Base-by-base conservation (phyloP, 2,888 invertebrate species). In the Hypselothyrea guttata region DNA sequence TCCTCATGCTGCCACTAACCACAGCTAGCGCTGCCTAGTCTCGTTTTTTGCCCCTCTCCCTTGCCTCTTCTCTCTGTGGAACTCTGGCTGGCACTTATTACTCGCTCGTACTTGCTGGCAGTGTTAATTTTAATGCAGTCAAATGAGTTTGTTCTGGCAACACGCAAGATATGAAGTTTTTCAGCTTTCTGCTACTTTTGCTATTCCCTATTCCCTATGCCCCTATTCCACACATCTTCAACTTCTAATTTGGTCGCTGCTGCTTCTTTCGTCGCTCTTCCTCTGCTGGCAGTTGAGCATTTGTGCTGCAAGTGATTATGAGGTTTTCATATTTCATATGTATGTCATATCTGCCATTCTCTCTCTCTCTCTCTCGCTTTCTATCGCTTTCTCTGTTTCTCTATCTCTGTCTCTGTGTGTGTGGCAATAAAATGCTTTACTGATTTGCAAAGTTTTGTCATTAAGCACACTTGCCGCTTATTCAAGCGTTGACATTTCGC, bases 371-470 rank as follows among this genome's bases (percentile, higher is more conserved):
- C 18, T 22, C 18, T 22, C 1, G 4, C 0, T 22, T 12, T 30
- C 16, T 9, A 5, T 11, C 15, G 42, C 2, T n/a, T 7, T 51
- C 0, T 11, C 33, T 13, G 8, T 27, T 4, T 22, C n/a, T 35
- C 11, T 47, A 8, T 40, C 9, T 46, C 35, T 45, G 31, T 30
- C 13, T 5, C 37, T 51, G 41, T 46, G 37, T 57, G 62, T 70
- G 77, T 48, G 66, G 64, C 58, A 78, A 77, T 77, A 78, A 77
- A 77, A 70, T 78, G 68, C 62, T 71, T 71, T 75, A 58, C 61
- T 76, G 81, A 79, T 83, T 83, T 71, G 59, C 71, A 83, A 79
- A 79, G 64, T 79, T 79, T 83, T 83, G 74, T 76, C 78, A 79
- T 79, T 79, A 79, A 69, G 74, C 71, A 79, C 84, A 76, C 71